These are phyloP conservation scores for Cryptoblepharus egeriae DNA, from an alignment of 2,797 vertebrate species.

Conservation along the genomic window DNA sequence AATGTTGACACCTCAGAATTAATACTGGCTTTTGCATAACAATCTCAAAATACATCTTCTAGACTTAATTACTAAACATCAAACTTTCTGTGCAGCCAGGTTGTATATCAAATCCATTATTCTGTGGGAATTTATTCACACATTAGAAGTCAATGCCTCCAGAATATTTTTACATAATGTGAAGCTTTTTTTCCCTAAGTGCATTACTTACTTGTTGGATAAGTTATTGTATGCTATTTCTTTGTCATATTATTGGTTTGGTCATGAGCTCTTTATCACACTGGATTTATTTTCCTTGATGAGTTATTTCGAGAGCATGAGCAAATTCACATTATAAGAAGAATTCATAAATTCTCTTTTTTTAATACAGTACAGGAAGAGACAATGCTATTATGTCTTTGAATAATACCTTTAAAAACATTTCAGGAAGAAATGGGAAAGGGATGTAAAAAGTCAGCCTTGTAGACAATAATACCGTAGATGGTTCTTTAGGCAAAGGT, in stretches of 20 bases:
- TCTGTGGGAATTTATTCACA: background rate
- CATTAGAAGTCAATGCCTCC: background rate
- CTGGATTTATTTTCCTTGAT: conserved; percentile 5
- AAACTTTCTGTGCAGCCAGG: conserved; percentile 9
- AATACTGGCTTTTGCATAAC: conserved; percentile 1
- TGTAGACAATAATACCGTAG: background rate
- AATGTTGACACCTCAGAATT: conserved; percentile 12
- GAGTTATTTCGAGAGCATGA: conserved; percentile 14
- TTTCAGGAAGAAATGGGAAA: conserved; percentile 20
- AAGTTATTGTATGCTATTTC: conserved; percentile 18
- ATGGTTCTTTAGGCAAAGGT: conserved; percentile 6
- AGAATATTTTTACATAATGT: conserved; percentile 14
- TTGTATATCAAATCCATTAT: background rate
- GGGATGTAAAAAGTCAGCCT: background rate
- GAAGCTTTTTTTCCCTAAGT: background rate
- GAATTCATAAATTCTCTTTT: conserved; percentile 7
- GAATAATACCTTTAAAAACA: conserved; percentile 15
- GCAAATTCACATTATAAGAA: conserved; percentile 5
- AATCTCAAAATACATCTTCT: conserved; percentile 21
- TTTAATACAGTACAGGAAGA: background rate
- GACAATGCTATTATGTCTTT: conserved; percentile 18
- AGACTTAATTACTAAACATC: conserved; percentile 11
- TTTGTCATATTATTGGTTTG: conserved; percentile 19
- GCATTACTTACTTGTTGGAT: conserved; percentile 16
- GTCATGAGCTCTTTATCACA: background rate